phyloP scores from a whole-genome alignment of 2,888 invertebrate genomes.

The Actias luna region DNA sequence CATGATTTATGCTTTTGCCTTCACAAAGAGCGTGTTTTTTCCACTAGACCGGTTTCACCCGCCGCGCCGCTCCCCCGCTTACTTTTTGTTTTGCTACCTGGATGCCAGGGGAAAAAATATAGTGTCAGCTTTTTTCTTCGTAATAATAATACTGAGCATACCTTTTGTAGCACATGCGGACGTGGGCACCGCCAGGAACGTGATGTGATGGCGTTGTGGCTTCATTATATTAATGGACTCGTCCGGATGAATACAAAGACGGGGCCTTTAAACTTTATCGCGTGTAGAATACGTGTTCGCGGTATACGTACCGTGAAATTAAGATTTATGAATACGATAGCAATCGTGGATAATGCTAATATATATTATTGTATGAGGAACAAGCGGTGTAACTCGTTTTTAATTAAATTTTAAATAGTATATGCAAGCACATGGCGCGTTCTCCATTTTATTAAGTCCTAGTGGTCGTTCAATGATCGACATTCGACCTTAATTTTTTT shows the following conservation, averaged over 20 bases:
- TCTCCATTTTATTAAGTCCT: background rate
- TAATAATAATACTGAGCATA: slow-evolving; percentile 79
- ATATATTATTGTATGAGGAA: slow-evolving; percentile 15
- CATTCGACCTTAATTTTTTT: no score
- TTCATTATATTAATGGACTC: slow-evolving; percentile 79
- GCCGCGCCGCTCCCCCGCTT: slow-evolving; percentile 50
- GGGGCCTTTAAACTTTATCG: slow-evolving; percentile 70
- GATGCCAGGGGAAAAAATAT: slow-evolving; percentile 65
- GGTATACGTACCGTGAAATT: slow-evolving; percentile 58
- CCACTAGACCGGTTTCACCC: slow-evolving; percentile 64
- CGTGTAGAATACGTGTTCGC: slow-evolving; percentile 59
- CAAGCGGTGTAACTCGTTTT: background rate
- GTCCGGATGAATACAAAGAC: slow-evolving; percentile 77
- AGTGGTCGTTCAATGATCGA: no score
- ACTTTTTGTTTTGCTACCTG: slow-evolving; percentile 75
- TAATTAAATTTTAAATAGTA: background rate
- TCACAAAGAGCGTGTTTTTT: slow-evolving; percentile 64
- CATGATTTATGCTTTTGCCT: slow-evolving; percentile 76
- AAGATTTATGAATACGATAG: slow-evolving; percentile 44
- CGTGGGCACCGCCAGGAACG: slow-evolving; percentile 66
- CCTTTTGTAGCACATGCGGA: slow-evolving; percentile 77
- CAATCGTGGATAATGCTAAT: slow-evolving; percentile 18
- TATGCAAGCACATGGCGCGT: slow-evolving; percentile 7
- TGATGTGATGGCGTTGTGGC: slow-evolving; percentile 72
- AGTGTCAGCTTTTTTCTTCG: slow-evolving; percentile 68